Conservation (phyloP, 2,113 vertebrate species). For the Nycticorax nycticorax region DNA sequence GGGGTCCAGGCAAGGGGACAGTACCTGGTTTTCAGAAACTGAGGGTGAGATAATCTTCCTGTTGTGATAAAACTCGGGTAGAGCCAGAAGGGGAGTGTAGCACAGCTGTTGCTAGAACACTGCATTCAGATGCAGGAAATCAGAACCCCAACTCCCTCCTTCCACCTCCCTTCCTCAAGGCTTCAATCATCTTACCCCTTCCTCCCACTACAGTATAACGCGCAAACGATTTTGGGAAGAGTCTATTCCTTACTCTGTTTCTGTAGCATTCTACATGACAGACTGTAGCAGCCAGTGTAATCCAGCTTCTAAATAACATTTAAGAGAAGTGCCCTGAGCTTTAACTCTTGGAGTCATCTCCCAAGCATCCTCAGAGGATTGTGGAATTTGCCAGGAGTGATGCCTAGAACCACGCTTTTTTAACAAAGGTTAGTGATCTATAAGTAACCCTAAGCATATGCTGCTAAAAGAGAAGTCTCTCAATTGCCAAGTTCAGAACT, state of each 20-base stretch:
- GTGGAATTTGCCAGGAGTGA: not conserved
- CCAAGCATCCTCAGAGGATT: not conserved
- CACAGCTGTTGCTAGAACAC: not conserved
- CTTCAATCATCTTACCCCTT: not conserved
- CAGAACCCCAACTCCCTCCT: not conserved
- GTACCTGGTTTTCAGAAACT: not conserved
- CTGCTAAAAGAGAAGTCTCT: not conserved
- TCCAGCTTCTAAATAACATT: not conserved
- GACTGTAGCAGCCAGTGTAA: not conserved
- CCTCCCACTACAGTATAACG: fast-evolving
- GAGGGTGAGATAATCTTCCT: not conserved
- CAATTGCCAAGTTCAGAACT: not conserved
- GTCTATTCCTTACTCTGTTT: fast-evolving
- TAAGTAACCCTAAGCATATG: not conserved
- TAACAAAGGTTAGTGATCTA: fast-evolving
- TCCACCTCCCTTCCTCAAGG: not conserved
- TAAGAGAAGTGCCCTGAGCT: not conserved
- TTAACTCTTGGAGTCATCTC: not conserved
- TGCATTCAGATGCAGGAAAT: not conserved
- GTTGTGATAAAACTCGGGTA: not conserved
- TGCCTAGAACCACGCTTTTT: not conserved
- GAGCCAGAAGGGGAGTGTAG: not conserved
- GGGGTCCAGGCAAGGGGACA: not conserved
- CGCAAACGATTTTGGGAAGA: not conserved
- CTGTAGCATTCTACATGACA: not conserved